Evolutionary conservation across 2,797 vertebrate species (phyloP).

Genomic region (Phoxinus dragarum): DNA sequence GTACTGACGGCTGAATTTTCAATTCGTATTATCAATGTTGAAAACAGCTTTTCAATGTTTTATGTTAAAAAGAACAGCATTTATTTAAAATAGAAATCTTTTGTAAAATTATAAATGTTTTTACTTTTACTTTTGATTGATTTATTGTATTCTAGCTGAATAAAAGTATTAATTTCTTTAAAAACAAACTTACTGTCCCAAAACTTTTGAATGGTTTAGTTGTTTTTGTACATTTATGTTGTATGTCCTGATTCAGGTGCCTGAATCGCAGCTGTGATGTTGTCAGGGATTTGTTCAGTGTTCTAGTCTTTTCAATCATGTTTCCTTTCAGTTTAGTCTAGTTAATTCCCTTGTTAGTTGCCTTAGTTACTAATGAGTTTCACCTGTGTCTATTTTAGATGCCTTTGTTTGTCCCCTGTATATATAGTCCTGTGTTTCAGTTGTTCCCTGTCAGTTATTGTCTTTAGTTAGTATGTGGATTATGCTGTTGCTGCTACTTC

Average conservation of each 20-base stretch:
- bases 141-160: not conserved
- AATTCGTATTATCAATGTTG: no score
- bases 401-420: not conserved
- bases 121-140: not conserved
- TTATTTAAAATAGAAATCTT: not conserved
- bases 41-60: no score
- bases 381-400: not conserved
- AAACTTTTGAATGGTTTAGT: not conserved
- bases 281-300: not conserved
- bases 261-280: not conserved
- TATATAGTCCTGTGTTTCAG: not conserved
- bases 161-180: not conserved
- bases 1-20: not conserved
- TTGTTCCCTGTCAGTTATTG: not conserved
- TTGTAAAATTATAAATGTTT: no score
- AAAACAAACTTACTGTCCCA: not conserved
- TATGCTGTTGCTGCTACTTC: not conserved
- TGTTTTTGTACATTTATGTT: not conserved
- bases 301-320: not conserved
- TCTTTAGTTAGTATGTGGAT: not conserved
- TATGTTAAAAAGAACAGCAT: not conserved
- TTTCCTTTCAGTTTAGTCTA: not conserved
- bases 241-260: not conserved
- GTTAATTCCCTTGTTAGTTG: not conserved
- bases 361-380: not conserved